A percentile compares a stretch with the other conserved stretches of the same genome.
Conservation (phyloP, 1,140 invertebrate genomes). For the Spodoptera frugiperda region DNA sequence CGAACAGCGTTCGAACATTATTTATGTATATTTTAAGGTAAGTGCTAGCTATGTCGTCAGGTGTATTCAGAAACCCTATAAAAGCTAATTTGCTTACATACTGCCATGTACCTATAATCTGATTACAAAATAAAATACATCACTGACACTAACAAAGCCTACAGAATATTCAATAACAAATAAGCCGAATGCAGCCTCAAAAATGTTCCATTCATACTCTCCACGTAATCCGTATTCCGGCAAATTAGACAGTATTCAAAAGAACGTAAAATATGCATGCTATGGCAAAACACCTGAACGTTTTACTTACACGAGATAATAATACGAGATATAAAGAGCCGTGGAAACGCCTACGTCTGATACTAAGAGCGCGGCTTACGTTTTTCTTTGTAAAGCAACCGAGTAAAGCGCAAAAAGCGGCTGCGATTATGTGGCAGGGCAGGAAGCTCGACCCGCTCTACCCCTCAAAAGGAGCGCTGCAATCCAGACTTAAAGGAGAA, state of each 20-base stretch:
- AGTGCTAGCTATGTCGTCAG: neutral
- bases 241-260: slow-evolving; percentile 13
- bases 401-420: slow-evolving; percentile 53
- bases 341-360: slow-evolving; percentile 40
- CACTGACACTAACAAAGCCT: too few relatives aligned
- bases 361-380: slow-evolving; percentile 35
- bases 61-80: neutral
- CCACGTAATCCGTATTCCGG: neutral
- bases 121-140: slow-evolving; percentile 1
- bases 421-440: slow-evolving; percentile 55
- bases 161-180: neutral
- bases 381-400: slow-evolving; percentile 50
- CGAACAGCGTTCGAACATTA: too few relatives aligned
- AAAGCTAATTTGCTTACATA: neutral
- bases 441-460: slow-evolving; percentile 52
- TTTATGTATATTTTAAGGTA: too few relatives aligned
- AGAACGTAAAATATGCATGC: slow-evolving; percentile 11
- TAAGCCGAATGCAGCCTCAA: neutral
- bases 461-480: slow-evolving; percentile 47
- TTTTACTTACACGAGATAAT: slow-evolving; percentile 20
- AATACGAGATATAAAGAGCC: slow-evolving; percentile 21
- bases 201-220: slow-evolving; percentile 3
- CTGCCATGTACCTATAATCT: neutral
- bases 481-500: slow-evolving; percentile 42
- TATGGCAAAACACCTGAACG: slow-evolving; percentile 28